These are phyloP conservation scores for Aphidius ervi DNA, from an alignment of 1,140 invertebrate genomes.

Conservation along the genomic window DNA sequence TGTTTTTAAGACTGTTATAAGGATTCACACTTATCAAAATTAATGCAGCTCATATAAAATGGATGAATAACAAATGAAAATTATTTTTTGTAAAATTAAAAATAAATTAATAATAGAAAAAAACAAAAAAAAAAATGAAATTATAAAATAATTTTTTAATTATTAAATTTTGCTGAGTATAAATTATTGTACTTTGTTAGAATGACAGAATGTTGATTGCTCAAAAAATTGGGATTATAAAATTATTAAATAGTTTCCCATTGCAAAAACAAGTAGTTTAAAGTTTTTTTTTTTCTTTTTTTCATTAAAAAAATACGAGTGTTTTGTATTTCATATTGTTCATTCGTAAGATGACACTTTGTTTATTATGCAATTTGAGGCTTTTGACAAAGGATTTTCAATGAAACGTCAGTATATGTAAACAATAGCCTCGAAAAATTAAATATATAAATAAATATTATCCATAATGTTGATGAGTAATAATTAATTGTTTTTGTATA, in stretches of 20 bases:
- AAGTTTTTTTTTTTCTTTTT: no score
- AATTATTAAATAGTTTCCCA: neutral
- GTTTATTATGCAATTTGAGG: no score
- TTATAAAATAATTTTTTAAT: neutral
- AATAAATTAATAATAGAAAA: neutral
- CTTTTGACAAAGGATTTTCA: no score
- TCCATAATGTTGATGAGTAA: no score
- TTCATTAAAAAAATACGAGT: no score
- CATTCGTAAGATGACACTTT: no score
- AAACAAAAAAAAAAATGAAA: neutral
- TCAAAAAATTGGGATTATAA: slow-evolving; percentile 6
- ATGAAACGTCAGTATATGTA: no score
- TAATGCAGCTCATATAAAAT: slow-evolving; percentile 26
- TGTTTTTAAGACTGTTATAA: slow-evolving; percentile 1
- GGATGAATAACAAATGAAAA: slow-evolving; percentile 6
- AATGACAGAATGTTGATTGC: slow-evolving; percentile 7
- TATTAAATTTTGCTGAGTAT: neutral
- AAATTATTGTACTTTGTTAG: neutral
- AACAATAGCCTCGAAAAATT: no score
- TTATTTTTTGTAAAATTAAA: neutral
- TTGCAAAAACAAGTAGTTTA: no score
- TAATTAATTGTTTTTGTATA: no score
- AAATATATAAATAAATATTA: no score
- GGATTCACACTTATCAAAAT: slow-evolving; percentile 50
- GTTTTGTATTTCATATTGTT: no score